Evolutionary conservation across 2,888 invertebrate species (phyloP).

Genomic region (Dryobota labecula): DNA sequence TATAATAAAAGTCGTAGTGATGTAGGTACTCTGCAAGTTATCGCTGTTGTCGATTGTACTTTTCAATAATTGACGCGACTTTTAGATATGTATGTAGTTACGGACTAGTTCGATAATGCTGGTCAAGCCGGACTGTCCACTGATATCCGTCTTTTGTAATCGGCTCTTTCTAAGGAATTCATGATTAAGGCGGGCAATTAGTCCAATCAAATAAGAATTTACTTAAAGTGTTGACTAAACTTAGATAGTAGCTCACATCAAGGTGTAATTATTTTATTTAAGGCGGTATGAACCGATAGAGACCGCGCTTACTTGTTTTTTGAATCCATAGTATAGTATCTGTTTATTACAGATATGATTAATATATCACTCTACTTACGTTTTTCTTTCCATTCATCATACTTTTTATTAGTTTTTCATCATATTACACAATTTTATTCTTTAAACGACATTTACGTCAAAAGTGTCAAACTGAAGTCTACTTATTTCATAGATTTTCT

Average conservation of each 20-base stretch:
- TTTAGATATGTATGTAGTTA: constrained; percentile 45
- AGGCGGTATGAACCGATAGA: too few relatives aligned
- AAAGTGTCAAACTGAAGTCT: too few relatives aligned
- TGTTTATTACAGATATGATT: too few relatives aligned
- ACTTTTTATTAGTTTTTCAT: too few relatives aligned
- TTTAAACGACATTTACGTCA: too few relatives aligned
- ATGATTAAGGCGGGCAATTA: constrained; percentile 46
- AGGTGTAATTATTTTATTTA: too few relatives aligned
- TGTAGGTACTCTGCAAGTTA: constrained; percentile 13
- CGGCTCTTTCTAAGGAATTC: constrained; percentile 32
- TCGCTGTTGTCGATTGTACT: constrained; percentile 53
- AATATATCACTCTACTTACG: too few relatives aligned
- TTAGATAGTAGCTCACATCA: constrained; percentile 9
- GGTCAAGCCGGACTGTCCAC: constrained; percentile 44
- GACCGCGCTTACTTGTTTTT: too few relatives aligned
- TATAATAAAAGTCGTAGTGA: constrained; percentile 40
- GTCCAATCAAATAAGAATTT: constrained; percentile 36
- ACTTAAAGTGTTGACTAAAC: constrained; percentile 20
- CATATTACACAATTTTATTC: too few relatives aligned
- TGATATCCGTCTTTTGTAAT: constrained; percentile 39
- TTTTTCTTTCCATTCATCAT: too few relatives aligned
- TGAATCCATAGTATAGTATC: too few relatives aligned
- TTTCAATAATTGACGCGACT: constrained; percentile 52
- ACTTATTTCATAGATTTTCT: too few relatives aligned
- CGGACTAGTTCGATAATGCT: constrained; percentile 40